Evolutionary conservation across 2,888 invertebrate species (phyloP).

Genomic region (Clanis bilineata): DNA sequence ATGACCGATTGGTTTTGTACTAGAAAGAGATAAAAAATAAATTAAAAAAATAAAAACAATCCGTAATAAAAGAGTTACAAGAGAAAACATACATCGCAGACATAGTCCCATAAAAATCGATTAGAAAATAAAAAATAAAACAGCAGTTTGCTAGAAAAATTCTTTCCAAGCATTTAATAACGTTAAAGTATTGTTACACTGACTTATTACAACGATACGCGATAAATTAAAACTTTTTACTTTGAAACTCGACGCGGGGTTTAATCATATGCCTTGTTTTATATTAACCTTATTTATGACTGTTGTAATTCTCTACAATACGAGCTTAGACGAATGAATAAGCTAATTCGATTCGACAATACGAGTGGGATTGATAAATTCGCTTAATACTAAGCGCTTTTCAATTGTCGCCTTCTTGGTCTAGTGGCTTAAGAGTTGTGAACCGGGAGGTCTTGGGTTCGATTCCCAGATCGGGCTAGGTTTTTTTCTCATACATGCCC

Average conservation of each 20-base stretch:
- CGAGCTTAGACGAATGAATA: background rate
- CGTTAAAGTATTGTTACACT: background rate
- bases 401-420: too few relatives aligned
- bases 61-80: too few relatives aligned
- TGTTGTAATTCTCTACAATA: background rate
- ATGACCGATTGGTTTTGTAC: too few relatives aligned
- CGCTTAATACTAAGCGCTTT: too few relatives aligned
- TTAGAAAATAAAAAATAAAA: background rate
- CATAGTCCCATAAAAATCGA: background rate
- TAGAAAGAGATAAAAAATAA: too few relatives aligned
- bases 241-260: background rate
- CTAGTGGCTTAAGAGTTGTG: too few relatives aligned
- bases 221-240: slow-evolving; percentile 9
- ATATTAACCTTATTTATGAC: background rate
- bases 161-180: background rate
- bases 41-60: too few relatives aligned
- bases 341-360: background rate
- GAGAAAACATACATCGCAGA: background rate
- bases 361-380: too few relatives aligned
- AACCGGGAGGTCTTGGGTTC: too few relatives aligned
- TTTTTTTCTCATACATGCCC: too few relatives aligned
- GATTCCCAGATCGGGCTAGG: too few relatives aligned
- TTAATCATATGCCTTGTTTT: background rate
- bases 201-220: background rate
- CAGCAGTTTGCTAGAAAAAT: background rate